Conservation (phyloP, 2,113 vertebrate species). For the Phrynosoma blainvillii region DNA sequence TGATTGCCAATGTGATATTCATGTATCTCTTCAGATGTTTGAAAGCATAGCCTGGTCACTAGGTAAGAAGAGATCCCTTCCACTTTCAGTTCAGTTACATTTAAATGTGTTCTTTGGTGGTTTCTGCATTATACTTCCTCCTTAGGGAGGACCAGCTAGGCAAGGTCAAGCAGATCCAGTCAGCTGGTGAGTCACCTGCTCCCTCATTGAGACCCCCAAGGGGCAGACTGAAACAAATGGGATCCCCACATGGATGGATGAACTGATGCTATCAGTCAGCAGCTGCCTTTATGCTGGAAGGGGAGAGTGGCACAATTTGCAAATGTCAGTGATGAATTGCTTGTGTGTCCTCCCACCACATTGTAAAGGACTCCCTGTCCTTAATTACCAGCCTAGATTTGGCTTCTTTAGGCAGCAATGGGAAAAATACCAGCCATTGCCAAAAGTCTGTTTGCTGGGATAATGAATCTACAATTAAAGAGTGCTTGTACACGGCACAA, state of each 20-base stretch:
- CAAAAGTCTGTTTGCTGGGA: slow-evolving; percentile 27
- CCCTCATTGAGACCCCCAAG: slow-evolving; percentile 46
- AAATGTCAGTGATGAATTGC: slow-evolving; percentile 67
- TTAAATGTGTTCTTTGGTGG: background rate
- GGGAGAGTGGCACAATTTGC: slow-evolving; percentile 66
- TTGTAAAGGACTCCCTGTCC: slow-evolving; percentile 55
- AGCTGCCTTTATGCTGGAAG: slow-evolving; percentile 68
- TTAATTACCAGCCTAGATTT: slow-evolving; percentile 57
- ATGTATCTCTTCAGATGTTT: too few relatives aligned
- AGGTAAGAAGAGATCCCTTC: too few relatives aligned
- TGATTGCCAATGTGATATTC: too few relatives aligned
- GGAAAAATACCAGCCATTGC: slow-evolving; percentile 40
- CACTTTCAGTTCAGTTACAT: slow-evolving; percentile 20
- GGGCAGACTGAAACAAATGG: slow-evolving; percentile 60
- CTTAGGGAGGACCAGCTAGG: slow-evolving; percentile 31
- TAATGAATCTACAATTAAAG: slow-evolving; percentile 59
- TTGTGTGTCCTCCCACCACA: slow-evolving; percentile 23
- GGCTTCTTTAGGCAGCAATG: slow-evolving; percentile 43
- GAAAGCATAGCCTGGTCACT: too few relatives aligned
- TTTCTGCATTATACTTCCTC: background rate
- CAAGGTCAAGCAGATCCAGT: slow-evolving; percentile 55
- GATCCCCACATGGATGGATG: slow-evolving; percentile 45
- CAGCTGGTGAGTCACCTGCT: slow-evolving; percentile 70
- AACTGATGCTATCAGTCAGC: slow-evolving; percentile 69
- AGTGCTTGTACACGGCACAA: slow-evolving; percentile 34